Evolutionary conservation across 35 echinoderm and acorn worm species (phyloP), one percentile per base, ranked within the genome.

Genomic region (Holothuria glaberrima): DNA sequence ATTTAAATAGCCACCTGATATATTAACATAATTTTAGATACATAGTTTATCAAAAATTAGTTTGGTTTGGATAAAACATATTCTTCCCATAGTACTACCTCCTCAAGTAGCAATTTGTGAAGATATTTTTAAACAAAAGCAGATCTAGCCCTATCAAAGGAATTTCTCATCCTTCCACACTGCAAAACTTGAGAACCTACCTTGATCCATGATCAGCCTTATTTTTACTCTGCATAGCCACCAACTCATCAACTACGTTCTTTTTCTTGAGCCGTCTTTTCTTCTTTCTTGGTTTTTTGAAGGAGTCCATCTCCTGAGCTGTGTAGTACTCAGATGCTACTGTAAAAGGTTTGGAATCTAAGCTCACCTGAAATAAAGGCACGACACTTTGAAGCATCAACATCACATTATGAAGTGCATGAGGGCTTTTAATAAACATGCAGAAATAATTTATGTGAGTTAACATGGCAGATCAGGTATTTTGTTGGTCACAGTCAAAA

Each of bases 261-360:
- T 97, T 93, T 4, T 59, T 56, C 69, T 94, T 94, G 6, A 91
- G 30, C 74, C 90, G 88, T 25, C 91, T 46, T 79, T 86, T 90
- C 87, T 89, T 91, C 54, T 90, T 96, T 58, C 80, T 92, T 12
- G 96, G 96, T 85, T 98, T 98, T 83, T 98, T 98, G 44, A 98
- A 98, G 58, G 82, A 70, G 41, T 94, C 93, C 93, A 98, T 93
- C 88, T 98, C 96, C 61, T 75, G 50, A 31, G 72, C 5, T 27
- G 93, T 90, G 83, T 91, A 98, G 84, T 95, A 98, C 75, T 98
- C 96, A 38, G 80, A 92, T 29, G 96, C 96, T 63, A 98, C 1
- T 21, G 64, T 72, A 26, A 90, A 93, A 21, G 88, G 93, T 30
- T 78, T 74, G 48, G 88, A 70, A 19, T 98, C 90, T 31, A 98